Evolutionary conservation across 2,888 invertebrate genomes (phyloP), one percentile per base, ranked within the genome.

Genomic region (Andricus quercusramuli): DNA sequence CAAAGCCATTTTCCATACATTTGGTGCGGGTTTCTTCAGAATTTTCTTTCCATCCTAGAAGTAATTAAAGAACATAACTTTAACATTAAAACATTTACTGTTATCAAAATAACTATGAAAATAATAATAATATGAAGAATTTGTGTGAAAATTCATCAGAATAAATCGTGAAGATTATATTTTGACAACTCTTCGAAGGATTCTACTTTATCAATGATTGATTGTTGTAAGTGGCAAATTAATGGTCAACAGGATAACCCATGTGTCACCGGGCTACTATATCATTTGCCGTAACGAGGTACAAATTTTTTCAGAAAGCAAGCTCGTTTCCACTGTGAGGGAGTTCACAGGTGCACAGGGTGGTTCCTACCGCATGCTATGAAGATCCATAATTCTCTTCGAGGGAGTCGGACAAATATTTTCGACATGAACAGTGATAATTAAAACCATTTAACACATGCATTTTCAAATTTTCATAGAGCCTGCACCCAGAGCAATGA

Each of bases 381-480:
- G 62, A 62, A 78, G 80, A 77, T 81, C 59, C 83, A 80, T 82
- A 80, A 79, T 79, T 80, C 76, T 78, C 67, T 41, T 59, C 47
- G 62, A 74, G 77, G 81, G 74, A 80, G 80, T 64, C 74, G 74
- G 74, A 80, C 78, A 83, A 80, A 81, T 82, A 77, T 79, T 68
- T 70, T 77, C 77, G 51, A 77, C 70, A 77, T 59, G 79, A 77
- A 83, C 78, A 82, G 82, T 80, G 78, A 83, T 83, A 85, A 86
- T 85, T 86, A 86, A 84, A 83, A 82, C 83, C 82, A 82, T 66
- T 77, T 64, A 67, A 79, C 56, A 29, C 25, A 62, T 25, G 62
- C 4, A 3, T 62, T 62, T 25, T 62, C 15, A 56, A 2, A 8
- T n/a, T n/a, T 56, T 56, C 17, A 56, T 56, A n/a, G 56, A 56